Evolutionary conservation across 2,797 vertebrate genomes (phyloP), one percentile per base, ranked within the genome.

Genomic region (Girardinus metallicus): DNA sequence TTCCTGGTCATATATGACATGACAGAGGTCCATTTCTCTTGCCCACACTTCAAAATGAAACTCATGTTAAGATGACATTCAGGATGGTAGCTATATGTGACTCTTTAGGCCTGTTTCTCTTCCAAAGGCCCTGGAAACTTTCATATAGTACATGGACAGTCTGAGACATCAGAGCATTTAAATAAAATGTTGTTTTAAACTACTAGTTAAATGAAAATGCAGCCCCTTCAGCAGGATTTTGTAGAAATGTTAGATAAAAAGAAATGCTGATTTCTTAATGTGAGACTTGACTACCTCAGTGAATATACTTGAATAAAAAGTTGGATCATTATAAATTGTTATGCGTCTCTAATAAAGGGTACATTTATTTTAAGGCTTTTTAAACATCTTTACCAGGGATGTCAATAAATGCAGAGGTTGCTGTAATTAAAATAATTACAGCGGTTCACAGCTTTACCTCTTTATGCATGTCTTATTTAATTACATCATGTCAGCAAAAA

Each of bases 341-440:
- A 16, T 29, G 26, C 6, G 18, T 13, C 26, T 43, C 13, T 43
- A 44, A 29, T 71, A 71, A 46, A 29, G 46, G 43, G 39, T 26
- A 44, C 4, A 46, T 71, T n/a, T 71, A 46, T 71, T 70, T 71
- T 71, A 44, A 71, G 41, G 41, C 11, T 71, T 29, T 70, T 71
- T n/a, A 68, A 68, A 64, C 31, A 64, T 36, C 60, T 64, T 62
- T 41, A 68, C 26, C 41, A 71, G 29, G 2, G 1, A 13, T 71
- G 68, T 6, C 26, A 71, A 46, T 71, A 71, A 44, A 71, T 71
- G 26, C 26, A 44, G 41, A 29, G 41, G 41, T 13, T 44, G 41
- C 26, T 44, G 41, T 71, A 15, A 71, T 71, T 71, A 71, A 71
- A 46, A 71, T 91, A 92, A 93, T 93, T 89, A 88, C 34, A 91